Base-by-base conservation (phyloP, 2,797 vertebrate species). In the Hemitrygon akajei region DNA sequence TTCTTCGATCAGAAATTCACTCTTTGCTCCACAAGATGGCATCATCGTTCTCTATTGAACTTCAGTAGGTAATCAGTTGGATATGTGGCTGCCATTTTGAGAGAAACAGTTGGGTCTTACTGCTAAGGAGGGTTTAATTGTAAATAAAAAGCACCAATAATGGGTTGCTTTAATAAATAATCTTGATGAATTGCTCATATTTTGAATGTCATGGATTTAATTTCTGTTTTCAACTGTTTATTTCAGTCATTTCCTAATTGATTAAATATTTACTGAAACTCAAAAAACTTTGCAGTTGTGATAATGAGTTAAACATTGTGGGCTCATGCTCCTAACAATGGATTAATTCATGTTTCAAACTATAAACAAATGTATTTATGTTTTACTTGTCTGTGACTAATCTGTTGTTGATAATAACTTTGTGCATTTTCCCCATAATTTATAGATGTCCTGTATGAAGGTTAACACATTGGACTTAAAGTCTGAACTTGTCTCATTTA, bases 1-100 rank as follows among this genome's bases (percentile, higher is more conserved):
- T 56, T 76, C 47, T 25, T 2, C 4, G 22, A 76, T 73, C 27
- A 76, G 12, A 93, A 93, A 93, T 75, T 93, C 40, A n/a, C 37
- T 27, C 76, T 30, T 93, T 93, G 34, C 73, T 34, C 86, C 91
- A 93, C 91, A 93, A 93, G 91, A 75, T 93, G 91, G 91, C 91
- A 27, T 18, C 91, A 7, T 75, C 76, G 71, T n/a, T 93, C 91
- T 93, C 91, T 93, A 93, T 25, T 76, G 71, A 75, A 58, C 37
- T 30, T 93, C 76, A 56, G 56, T 73, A 73, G 30, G 34, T 92
- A 92, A 76, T 18, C 10, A 76, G 40, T 40, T 37, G 69, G 60
- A 75, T 93, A 2, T n/a, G 47, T 75, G 40, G 40, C 91, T 73
- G 71, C 66, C 91, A 93, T 93, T 93, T 75, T 93, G 40, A 76